Percentiles rank a stretch among this genome's conserved stretches.
These are phyloP conservation scores for Chionodraco myersi DNA, from an alignment of 2,113 vertebrate species.

Conservation along the genomic window DNA sequence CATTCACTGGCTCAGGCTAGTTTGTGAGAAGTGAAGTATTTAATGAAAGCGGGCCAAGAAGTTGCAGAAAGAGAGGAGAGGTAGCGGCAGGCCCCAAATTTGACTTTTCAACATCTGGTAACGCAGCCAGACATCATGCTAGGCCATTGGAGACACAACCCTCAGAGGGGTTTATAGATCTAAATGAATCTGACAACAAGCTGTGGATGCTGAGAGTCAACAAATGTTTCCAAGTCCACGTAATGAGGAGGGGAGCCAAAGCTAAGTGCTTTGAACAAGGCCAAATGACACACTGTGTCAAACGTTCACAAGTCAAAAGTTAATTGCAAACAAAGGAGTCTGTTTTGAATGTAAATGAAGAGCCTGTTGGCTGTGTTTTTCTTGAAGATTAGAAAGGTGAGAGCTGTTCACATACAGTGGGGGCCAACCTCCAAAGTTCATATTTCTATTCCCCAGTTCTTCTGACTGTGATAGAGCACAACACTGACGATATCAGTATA, in stretches of 20 bases:
- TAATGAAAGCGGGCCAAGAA: conserved; percentile 63
- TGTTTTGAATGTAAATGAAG: conserved; percentile 54
- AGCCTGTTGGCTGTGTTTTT: conserved; percentile 56
- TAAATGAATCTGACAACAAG: conserved; percentile 78
- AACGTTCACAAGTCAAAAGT: conserved; percentile 69
- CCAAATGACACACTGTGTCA: conserved; percentile 55
- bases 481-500: not conserved
- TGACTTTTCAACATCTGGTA: conserved; percentile 70
- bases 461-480: conserved; percentile 6
- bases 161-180: conserved; percentile 56
- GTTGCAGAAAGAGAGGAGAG: conserved; percentile 55
- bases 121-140: conserved; percentile 57
- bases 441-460: conserved; percentile 18
- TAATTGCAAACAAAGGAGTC: conserved; percentile 62
- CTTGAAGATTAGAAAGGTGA: conserved; percentile 57
- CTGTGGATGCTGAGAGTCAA: conserved; percentile 55
- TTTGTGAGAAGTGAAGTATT: conserved; percentile 63
- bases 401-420: conserved; percentile 33
- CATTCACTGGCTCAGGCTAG: conserved; percentile 23
- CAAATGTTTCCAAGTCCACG: conserved; percentile 67
- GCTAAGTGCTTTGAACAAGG: conserved; percentile 63
- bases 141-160: conserved; percentile 52
- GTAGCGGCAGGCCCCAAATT: conserved; percentile 47
- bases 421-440: conserved; percentile 14
- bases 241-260: conserved; percentile 69